These are phyloP conservation scores for Etheostoma spectabile DNA, from an alignment of 2,113 vertebrate genomes.

Conservation along the genomic window DNA sequence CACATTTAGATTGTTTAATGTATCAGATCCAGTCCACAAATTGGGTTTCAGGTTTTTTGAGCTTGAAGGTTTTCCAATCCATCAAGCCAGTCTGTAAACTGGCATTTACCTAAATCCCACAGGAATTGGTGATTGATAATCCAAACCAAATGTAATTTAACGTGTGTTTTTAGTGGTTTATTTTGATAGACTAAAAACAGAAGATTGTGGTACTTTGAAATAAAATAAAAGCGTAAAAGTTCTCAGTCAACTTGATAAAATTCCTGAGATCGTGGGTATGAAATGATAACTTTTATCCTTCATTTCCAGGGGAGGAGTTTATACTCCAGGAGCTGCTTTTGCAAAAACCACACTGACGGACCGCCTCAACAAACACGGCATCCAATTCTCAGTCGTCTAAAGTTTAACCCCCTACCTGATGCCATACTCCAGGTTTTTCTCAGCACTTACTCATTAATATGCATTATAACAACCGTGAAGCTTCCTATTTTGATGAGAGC, in stretches of 20 bases:
- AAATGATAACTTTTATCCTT: neutral
- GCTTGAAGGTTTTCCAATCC: neutral
- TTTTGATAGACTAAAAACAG: neutral
- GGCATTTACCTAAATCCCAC: neutral
- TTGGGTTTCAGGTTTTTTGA: neutral
- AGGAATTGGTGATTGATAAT: neutral
- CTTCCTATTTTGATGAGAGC: conserved; percentile 17
- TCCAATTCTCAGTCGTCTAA: conserved; percentile 91
- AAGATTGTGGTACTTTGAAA: neutral
- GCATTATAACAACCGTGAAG: conserved; percentile 25
- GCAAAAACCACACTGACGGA: conserved; percentile 91
- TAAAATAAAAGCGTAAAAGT: neutral
- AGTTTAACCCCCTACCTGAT: conserved; percentile 2
- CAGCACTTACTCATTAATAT: conserved; percentile 48
- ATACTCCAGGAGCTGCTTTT: conserved; percentile 93
- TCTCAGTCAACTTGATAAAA: neutral
- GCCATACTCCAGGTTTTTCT: conserved; percentile 41
- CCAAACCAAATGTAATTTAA: neutral
- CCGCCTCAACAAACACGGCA: conserved; percentile 90
- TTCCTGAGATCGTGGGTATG: neutral
- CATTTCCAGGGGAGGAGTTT: conserved; percentile 91
- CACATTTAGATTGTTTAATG: neutral
- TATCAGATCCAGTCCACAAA: neutral
- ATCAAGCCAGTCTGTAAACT: neutral
- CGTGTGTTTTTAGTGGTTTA: neutral